Base-by-base conservation (phyloP, 1,140 invertebrate species). In the Caenorhabditis remanei region DNA sequence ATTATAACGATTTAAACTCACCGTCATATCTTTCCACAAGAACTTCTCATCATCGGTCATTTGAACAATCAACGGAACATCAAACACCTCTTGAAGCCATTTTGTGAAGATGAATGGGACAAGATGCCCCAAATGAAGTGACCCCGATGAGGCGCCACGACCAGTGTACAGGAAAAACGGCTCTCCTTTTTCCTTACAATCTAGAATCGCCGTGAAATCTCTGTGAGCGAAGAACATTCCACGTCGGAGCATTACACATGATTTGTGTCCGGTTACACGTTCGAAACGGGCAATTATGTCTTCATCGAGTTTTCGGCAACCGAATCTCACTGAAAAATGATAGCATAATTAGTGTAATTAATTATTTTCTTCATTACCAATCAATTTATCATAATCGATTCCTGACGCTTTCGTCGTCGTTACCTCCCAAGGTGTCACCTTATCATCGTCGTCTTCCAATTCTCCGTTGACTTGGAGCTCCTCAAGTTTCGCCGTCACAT, bases 31-130 rank as follows among this genome's bases (percentile, higher is more conserved):
- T 93, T 97, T 98, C 98, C 98, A 99, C 90, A 99, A 94, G 48
- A 95, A 96, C 93, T 99, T 99, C 93, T 99, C 98, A 94, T 99
- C 98, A 93, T 99, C 98, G 0, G 98, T 99, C 88, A 99, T 93
- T 93, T 99, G 91, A 87, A 92, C 89, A 48, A 92, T 95, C 24
- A 99, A 93, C 48, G 98, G 98, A 67, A 99, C 97, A 94, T 99
- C 95, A 93, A 99, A 99, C 0, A 96, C 95, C 90, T 99, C 98
- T 94, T 99, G 98, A 4, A 99, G 93, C 97, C 97, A 99, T 95
- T 97, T 97, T 9, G 96, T 96, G 93, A 99, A 96, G 90, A 98
- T 95, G 92, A 99, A 99, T 48, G 98, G 98, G 90, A 99, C 96
- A 89, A 99, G 94, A 94, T 99, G 98, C 0, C 98, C 98, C 21